Base-by-base conservation (phyloP, 2,113 vertebrate species). In the Amia ocellicauda region DNA sequence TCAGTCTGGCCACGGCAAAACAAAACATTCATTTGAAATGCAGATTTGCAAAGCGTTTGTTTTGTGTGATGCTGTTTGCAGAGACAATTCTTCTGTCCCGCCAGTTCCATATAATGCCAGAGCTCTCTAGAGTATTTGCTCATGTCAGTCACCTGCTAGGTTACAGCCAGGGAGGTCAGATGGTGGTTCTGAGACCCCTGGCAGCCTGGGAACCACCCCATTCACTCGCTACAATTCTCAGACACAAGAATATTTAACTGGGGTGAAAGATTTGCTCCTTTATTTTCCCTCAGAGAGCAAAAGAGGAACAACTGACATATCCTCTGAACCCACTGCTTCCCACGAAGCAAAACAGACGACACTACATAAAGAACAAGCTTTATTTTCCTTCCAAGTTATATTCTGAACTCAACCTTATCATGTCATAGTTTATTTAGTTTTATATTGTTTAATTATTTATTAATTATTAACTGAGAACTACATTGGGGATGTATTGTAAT, bases 121-220 rank as follows among this genome's bases (percentile, higher is more conserved):
- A 9, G 8, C 50, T 47, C 64, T 65, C 74, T 41, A 59, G n/a
- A 78, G 24, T 78, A 77, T 87, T 87, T 86, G 75, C 65, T 80
- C 74, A 73, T 86, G 76, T 84, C 80, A 73, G 64, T 74, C 78
- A 83, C 76, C 69, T 81, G 74, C 67, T 81, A 78, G 73, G 77
- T 74, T 45, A 73, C 64, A 80, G 66, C 28, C 54, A 62, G 65
- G 68, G 63, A 65, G 69, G 62, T 79, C 68, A 74, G 28, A 69
- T 69, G 20, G 36, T 52, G 40, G 68, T 42, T 49, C 16, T 29
- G 54, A 53, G 20, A 36, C 10, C 47, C 28, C 22, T 43, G 7
- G 31, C 60, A 66, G 61, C 63, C 63, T 70, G 28, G 57, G 71
- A 66, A 73, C 57, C 26, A 52, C 14, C 40, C 58, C 22, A 68